Evolutionary conservation across 2,113 vertebrate species (phyloP).

Genomic region (Passerina amoena): DNA sequence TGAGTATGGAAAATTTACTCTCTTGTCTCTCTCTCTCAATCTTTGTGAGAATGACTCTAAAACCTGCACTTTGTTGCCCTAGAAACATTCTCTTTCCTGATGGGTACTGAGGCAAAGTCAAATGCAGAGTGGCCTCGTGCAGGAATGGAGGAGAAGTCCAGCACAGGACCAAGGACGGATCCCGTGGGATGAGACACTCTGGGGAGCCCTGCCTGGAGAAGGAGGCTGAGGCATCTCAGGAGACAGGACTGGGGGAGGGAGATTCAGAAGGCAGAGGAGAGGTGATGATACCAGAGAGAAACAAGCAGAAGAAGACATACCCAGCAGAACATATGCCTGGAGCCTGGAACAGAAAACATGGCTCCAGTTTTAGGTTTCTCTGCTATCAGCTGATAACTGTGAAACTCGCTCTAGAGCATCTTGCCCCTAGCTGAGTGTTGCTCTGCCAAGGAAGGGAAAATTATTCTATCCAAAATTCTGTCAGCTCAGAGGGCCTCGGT

Average conservation of each 20-base stretch:
- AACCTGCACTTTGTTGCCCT: not conserved
- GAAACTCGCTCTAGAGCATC: not conserved
- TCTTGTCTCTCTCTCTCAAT: not conserved
- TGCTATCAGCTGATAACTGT: not conserved
- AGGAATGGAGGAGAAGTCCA: not conserved
- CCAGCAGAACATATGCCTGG: not conserved
- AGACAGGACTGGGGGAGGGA: not conserved
- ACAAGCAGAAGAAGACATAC: not conserved
- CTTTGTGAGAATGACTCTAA: not conserved
- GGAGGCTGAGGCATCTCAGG: not conserved
- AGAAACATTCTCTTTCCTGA: not conserved
- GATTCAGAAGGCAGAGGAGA: not conserved
- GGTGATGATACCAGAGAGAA: not conserved
- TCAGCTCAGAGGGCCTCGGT: not conserved
- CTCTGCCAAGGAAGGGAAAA: not conserved
- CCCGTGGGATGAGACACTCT: not conserved
- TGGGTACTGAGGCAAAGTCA: not conserved
- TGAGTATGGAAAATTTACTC: not conserved
- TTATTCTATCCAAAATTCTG: not conserved
- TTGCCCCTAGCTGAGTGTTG: not conserved
- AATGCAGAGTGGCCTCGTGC: not conserved
- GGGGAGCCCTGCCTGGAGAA: not conserved
- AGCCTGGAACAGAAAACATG: not conserved
- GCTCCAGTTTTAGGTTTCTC: constrained; percentile 23
- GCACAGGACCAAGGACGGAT: not conserved